Conservation (phyloP, 1,140 invertebrate species). For the Hetaerina americana region DNA sequence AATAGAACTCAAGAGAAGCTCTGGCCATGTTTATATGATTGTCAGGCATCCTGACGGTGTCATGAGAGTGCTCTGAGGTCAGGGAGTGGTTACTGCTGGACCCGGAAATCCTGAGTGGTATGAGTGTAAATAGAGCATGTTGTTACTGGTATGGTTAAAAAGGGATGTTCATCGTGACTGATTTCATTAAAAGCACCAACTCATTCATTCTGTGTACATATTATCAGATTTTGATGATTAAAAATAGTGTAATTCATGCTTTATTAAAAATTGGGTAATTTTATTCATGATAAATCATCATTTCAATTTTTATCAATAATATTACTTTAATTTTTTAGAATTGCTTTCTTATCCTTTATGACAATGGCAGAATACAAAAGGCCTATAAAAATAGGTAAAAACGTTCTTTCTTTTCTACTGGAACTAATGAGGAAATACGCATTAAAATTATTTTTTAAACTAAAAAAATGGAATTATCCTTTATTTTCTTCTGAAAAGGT, state of each 20-base stretch:
- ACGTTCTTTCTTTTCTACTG: too few species aligned
- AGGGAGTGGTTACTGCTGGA: not conserved
- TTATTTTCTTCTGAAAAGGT: too few species aligned
- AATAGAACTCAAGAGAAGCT: not conserved
- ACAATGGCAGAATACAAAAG: not conserved
- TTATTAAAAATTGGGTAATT: constrained; percentile 1
- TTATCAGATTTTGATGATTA: not conserved
- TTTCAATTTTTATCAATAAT: too few species aligned
- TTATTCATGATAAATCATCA: not conserved
- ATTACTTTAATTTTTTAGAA: too few species aligned
- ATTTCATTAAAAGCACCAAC: not conserved
- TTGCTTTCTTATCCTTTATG: not conserved
- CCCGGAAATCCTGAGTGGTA: not conserved
- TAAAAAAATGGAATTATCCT: too few species aligned
- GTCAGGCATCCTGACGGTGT: not conserved
- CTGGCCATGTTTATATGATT: too few species aligned
- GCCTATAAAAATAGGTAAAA: too few species aligned
- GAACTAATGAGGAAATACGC: too few species aligned
- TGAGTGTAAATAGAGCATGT: not conserved
- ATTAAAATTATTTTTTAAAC: too few species aligned
- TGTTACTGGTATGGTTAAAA: not conserved
- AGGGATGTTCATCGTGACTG: not conserved
- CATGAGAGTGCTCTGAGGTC: not conserved
- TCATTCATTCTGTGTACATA: not conserved
- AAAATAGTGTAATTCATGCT: not conserved